These are phyloP conservation scores for Melangyna quadrimaculata DNA, from an alignment of 2,888 invertebrate genomes.

Conservation along the genomic window DNA sequence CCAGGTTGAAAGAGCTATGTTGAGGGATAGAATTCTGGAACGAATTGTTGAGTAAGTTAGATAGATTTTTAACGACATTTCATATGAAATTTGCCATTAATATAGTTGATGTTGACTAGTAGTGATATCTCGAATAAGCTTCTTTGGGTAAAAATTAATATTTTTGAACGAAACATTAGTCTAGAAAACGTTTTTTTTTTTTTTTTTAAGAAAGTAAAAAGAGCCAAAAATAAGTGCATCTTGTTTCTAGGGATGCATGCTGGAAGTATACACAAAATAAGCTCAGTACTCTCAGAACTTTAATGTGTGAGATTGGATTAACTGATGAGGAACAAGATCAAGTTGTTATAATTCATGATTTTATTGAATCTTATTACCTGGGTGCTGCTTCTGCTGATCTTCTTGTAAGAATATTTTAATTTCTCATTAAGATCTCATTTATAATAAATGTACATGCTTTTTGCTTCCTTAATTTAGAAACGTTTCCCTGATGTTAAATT, in stretches of 20 bases:
- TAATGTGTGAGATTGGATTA: conserved; percentile 73
- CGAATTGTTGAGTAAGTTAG: conserved; percentile 77
- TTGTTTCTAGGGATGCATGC: conserved; percentile 73
- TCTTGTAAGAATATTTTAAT: conserved; percentile 78
- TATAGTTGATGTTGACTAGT: no score
- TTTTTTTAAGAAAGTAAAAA: no score
- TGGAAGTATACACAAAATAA: conserved; percentile 77
- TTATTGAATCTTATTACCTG: conserved; percentile 81
- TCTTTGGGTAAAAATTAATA: no score
- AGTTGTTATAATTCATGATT: conserved; percentile 79
- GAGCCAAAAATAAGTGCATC: no score
- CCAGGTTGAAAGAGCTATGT: conserved; percentile 72
- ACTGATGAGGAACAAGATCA: conserved; percentile 76
- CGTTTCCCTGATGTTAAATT: conserved; percentile 77
- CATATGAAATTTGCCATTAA: not conserved
- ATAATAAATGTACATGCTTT: no score
- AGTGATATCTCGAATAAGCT: no score
- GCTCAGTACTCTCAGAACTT: conserved; percentile 74
- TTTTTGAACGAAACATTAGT: no score
- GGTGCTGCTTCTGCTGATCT: conserved; percentile 82
- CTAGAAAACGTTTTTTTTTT: no score
- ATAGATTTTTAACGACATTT: not conserved
- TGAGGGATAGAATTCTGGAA: conserved; percentile 74
- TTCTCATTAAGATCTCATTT: not conserved
- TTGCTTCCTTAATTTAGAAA: conserved; percentile 60